phyloP scores from a whole-genome alignment of 2,888 invertebrate species.

The Agrotis exclamationis region DNA sequence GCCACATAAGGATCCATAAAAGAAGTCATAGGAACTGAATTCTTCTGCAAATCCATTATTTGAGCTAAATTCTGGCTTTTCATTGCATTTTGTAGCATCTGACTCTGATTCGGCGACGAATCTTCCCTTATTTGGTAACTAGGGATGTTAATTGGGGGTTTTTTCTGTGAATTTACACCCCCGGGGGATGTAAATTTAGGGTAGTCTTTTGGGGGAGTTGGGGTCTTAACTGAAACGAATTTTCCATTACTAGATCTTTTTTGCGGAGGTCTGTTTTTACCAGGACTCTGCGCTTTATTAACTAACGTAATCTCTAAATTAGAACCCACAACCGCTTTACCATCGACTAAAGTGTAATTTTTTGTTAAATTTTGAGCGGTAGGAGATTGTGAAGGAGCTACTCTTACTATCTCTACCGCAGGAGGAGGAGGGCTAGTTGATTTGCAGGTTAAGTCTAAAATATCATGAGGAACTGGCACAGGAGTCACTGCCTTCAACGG shows the following conservation, averaged over 20 bases:
- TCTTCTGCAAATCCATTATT: constrained; percentile 63
- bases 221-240: constrained; percentile 88
- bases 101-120: constrained; percentile 68
- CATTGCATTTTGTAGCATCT: constrained; percentile 40
- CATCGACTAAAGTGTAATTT: constrained; percentile 84
- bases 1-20: constrained; percentile 87
- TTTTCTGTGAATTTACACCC: constrained; percentile 64
- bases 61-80: constrained; percentile 54
- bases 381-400: constrained; percentile 80
- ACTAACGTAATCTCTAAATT: constrained; percentile 94
- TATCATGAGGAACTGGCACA: constrained; percentile 87
- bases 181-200: constrained; percentile 66
- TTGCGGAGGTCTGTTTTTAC: constrained; percentile 80
- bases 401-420: constrained; percentile 91
- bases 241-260: constrained; percentile 91
- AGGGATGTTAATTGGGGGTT: constrained; percentile 79
- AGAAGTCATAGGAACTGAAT: constrained; percentile 67
- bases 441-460: constrained; percentile 93
- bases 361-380: constrained; percentile 87
- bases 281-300: constrained; percentile 82
- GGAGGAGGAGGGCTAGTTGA: constrained; percentile 71
- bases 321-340: constrained; percentile 90
- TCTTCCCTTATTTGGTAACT: constrained; percentile 84
- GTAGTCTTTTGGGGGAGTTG: constrained; percentile 81
- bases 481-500: constrained; percentile 71